These are phyloP conservation scores for Parelbella ahira DNA, from an alignment of 2,888 invertebrate species.

Conservation along the genomic window DNA sequence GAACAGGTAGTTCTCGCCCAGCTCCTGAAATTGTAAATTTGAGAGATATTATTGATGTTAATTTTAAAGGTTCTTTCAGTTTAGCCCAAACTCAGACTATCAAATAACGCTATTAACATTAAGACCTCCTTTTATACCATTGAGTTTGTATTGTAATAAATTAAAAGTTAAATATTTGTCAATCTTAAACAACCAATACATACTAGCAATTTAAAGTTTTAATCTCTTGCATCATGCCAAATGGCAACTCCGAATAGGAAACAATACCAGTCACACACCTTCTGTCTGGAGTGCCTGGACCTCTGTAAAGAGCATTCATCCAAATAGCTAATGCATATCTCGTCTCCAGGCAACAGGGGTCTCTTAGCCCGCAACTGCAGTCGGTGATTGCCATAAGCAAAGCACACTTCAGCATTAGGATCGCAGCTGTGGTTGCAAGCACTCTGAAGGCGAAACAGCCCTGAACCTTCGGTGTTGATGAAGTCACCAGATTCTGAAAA, in stretches of 20 bases:
- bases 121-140: no score
- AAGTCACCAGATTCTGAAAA: constrained; percentile 87
- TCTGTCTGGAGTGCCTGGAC: constrained; percentile 93
- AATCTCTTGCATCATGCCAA: no score
- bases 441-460: constrained; percentile 92
- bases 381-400: constrained; percentile 89
- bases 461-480: constrained; percentile 95
- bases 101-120: no score
- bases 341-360: constrained; percentile 89
- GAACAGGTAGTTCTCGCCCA: constrained; percentile 90
- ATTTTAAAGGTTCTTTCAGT: no score
- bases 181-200: no score
- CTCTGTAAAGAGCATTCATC: constrained; percentile 90
- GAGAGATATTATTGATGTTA: no score
- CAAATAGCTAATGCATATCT: constrained; percentile 94
- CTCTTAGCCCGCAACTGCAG: constrained; percentile 86
- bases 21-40: constrained; percentile 60
- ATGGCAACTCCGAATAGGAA: no score
- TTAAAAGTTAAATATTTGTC: no score
- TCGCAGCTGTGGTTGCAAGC: constrained; percentile 95
- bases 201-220: no score
- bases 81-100: no score
- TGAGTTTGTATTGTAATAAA: no score
- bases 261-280: no score
- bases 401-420: constrained; percentile 93